Evolutionary conservation across 2,113 vertebrate genomes (phyloP), one percentile per base, ranked within the genome.

Genomic region (Hiodon tergisus): DNA sequence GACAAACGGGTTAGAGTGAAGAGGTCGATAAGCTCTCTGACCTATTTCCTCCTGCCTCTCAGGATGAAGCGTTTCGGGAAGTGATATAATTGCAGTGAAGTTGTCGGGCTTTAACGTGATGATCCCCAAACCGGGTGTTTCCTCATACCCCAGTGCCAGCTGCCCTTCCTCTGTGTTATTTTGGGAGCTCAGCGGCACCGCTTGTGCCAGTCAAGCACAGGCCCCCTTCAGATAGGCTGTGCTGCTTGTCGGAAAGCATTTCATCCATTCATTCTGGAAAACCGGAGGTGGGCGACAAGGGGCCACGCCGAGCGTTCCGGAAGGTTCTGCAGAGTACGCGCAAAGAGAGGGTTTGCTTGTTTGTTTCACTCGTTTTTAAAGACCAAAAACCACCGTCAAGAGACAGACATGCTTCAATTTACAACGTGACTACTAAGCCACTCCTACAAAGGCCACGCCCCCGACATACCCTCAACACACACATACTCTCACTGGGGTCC

Each of bases 21-120:
- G 76, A 67, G 77, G 75, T 87, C 82, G 71, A 81, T 82, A 71
- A 77, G 76, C 77, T 47, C n/a, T 61, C 79, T 84, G 81, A 87
- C 83, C 83, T 81, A 83, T 87, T 58, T 50, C 75, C 63, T 79
- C 69, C 55, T 77, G 76, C 69, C 62, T 76, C 58, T 71, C 74
- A 63, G n/a, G 60, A 68, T 53, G 81, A 60, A 82, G n/a, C 52
- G 69, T 78, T 66, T 62, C 71, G 54, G 47, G 73, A 70, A 77
- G 79, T 79, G 73, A 71, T 76, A 76, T 85, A 85, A 84, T 73
- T 73, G 77, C 78, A 75, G 76, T 78, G 72, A 78, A 85, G 80
- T 8, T 8, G 17, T 17, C 17, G 68, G 76, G 73, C 78, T 71
- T 85, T 79, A 83, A 78, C 85, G 78, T 82, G 77, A 79, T 80